These are phyloP conservation scores for Sinella curviseta DNA, from an alignment of 1,140 invertebrate genomes.

Conservation along the genomic window DNA sequence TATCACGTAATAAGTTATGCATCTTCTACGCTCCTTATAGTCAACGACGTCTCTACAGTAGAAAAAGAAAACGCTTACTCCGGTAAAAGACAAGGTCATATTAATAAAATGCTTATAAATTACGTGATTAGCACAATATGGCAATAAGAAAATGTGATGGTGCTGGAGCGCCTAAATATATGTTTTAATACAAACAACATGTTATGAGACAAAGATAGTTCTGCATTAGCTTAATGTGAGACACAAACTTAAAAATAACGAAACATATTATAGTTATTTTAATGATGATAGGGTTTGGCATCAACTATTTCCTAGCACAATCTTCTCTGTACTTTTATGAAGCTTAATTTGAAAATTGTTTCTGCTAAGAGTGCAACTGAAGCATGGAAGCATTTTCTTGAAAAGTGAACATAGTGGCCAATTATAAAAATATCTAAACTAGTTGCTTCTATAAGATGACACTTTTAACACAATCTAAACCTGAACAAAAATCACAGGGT, in stretches of 20 bases:
- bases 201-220: no score
- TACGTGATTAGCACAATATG: not conserved
- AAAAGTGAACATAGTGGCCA: no score
- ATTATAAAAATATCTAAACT: not conserved
- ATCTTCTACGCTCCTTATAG: not conserved
- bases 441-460: not conserved
- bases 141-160: not conserved
- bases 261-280: no score
- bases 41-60: not conserved
- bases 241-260: no score
- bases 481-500: constrained; percentile 30
- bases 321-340: no score
- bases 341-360: no score
- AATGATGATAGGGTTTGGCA: no score
- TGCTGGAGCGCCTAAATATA: not conserved
- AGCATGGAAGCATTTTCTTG: no score
- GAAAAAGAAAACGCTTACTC: not conserved
- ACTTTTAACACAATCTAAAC: not conserved
- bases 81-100: not conserved
- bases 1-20: not conserved
- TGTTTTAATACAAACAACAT: not conserved
- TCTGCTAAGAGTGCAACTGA: no score
- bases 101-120: not conserved
- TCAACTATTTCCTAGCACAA: no score
- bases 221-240: no score